Evolutionary conservation across 2,888 invertebrate genomes (phyloP).

Genomic region (Galerucella calmariensis): DNA sequence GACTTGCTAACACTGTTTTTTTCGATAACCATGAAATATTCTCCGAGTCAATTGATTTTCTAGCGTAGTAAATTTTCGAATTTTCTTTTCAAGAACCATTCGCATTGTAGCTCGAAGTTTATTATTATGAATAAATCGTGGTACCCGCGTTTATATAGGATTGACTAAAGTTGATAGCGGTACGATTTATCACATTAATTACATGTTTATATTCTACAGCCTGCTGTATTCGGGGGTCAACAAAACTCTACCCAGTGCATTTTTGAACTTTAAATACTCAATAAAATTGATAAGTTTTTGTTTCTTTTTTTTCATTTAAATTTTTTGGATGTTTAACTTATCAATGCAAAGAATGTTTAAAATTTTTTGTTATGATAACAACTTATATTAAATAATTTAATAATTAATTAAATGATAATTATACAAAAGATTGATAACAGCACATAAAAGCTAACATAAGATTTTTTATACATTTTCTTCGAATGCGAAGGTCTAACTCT

Average conservation of each 20-base stretch:
- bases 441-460: too few species aligned
- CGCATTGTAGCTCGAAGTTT: constrained; percentile 36
- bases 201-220: background rate
- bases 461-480: too few species aligned
- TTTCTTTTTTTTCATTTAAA: background rate
- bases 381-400: too few species aligned
- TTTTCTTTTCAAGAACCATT: constrained; percentile 35
- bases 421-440: too few species aligned
- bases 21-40: constrained; percentile 27
- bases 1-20: background rate
- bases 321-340: background rate
- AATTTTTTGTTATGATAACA: too few species aligned
- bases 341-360: too few species aligned
- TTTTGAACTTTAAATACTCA: background rate
- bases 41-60: constrained; percentile 29
- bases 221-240: constrained; percentile 3
- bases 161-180: constrained; percentile 7
- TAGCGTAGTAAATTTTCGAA: constrained; percentile 30
- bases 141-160: constrained; percentile 12
- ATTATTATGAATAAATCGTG: background rate
- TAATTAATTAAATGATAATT: too few species aligned
- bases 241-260: background rate
- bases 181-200: constrained; percentile 16
- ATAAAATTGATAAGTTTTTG: background rate
- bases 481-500: too few species aligned